A percentile compares a stretch with the other conserved stretches of the same genome.
Evolutionary conservation across 2,888 invertebrate species (phyloP).

Genomic region (Apotomis turbidana): DNA sequence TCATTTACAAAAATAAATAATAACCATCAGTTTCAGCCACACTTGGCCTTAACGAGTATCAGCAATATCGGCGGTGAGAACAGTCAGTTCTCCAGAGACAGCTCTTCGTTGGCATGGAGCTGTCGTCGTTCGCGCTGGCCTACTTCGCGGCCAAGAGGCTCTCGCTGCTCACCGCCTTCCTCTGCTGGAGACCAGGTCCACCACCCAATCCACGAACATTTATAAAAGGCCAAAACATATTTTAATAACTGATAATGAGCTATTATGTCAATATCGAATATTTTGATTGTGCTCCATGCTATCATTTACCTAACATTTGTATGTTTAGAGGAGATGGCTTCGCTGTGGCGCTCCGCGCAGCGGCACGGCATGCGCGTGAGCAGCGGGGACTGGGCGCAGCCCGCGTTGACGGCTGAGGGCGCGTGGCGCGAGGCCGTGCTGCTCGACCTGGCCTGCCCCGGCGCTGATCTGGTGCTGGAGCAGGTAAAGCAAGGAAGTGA

Average conservation of each 20-base stretch:
- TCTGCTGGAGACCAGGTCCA: conserved; percentile 68
- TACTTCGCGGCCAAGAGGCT: conserved; percentile 65
- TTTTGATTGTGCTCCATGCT: too few species aligned
- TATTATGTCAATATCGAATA: too few species aligned
- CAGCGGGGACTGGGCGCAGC: conserved; percentile 43
- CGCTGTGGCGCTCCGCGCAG: conserved; percentile 48
- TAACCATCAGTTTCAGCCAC: too few species aligned
- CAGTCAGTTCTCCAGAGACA: neutral
- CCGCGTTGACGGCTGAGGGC: conserved; percentile 54
- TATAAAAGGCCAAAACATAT: too few species aligned
- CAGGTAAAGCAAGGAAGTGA: conserved; percentile 47
- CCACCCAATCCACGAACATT: too few species aligned
- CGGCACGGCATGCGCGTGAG: conserved; percentile 53
- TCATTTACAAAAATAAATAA: too few species aligned
- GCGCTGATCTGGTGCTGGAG: conserved; percentile 49
- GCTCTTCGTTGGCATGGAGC: conserved; percentile 52
- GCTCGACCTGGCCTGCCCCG: conserved; percentile 61
- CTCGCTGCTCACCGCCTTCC: conserved; percentile 60
- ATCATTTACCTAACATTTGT: too few species aligned
- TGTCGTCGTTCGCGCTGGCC: conserved; percentile 53
- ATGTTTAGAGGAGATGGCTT: conserved; percentile 47
- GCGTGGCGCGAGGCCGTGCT: conserved; percentile 65
- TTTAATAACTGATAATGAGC: too few species aligned
- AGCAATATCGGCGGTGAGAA: neutral
- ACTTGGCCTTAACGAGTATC: conserved; percentile 5